These are phyloP conservation scores for Ancistrus triradiatus DNA, from an alignment of 2,113 vertebrate species.

Conservation along the genomic window DNA sequence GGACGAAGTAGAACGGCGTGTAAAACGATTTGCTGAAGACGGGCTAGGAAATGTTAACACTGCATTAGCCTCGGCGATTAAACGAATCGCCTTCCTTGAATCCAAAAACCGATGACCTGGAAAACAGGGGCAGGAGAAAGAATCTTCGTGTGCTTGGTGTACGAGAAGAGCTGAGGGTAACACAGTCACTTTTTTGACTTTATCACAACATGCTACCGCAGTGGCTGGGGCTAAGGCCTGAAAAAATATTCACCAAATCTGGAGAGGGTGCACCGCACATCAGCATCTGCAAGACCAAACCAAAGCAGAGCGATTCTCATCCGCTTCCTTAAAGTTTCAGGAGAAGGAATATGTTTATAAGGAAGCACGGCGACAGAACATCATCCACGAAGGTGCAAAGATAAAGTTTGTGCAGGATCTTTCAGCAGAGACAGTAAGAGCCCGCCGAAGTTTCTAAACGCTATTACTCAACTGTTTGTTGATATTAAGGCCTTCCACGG, in stretches of 20 bases:
- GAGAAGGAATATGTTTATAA: too few relatives aligned
- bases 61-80: background rate
- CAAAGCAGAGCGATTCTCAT: conserved; percentile 15
- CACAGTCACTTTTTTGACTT: background rate
- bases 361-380: background rate
- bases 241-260: conserved; percentile 24
- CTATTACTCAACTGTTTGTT: too few relatives aligned
- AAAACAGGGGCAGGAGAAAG: conserved; percentile 12
- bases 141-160: conserved; percentile 37
- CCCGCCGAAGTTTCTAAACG: too few relatives aligned
- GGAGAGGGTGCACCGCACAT: conserved; percentile 13
- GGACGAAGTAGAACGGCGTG: too few relatives aligned
- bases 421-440: background rate
- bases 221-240: background rate
- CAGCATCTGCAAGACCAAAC: conserved; percentile 16
- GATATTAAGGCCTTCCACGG: too few relatives aligned
- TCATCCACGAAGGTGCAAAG: background rate
- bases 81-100: conserved; percentile 4
- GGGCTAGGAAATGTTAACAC: too few relatives aligned
- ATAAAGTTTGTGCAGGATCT: background rate
- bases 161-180: conserved; percentile 4
- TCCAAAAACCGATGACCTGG: conserved; percentile 26
- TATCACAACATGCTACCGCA: conserved; percentile 1
- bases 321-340: background rate
- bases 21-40: too few relatives aligned